A percentile compares a stretch with the other conserved stretches of the same genome.
phyloP scores from a whole-genome alignment of 1,140 invertebrate genomes.

The Idris sp. region DNA sequence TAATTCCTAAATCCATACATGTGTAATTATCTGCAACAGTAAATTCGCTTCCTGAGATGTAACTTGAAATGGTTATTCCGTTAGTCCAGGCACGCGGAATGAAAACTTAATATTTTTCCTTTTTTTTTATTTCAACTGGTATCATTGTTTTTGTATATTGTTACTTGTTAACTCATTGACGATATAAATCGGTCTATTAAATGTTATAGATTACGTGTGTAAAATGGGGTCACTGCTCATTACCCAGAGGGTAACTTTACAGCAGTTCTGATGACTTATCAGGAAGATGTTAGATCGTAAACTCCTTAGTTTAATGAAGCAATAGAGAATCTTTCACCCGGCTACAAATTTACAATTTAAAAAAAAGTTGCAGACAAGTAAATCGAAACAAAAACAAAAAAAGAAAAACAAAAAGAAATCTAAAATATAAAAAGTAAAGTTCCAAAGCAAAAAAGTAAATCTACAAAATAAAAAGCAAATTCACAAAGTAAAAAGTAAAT shows the following conservation, averaged over 20 bases:
- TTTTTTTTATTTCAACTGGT: too few species aligned
- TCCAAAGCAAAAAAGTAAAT: too few species aligned
- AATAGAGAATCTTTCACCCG: too few species aligned
- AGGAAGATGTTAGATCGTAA: slow-evolving; percentile 34
- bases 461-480: too few species aligned
- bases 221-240: slow-evolving; percentile 41
- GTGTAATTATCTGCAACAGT: slow-evolving; percentile 1
- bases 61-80: slow-evolving; percentile 15
- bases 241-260: slow-evolving; percentile 43
- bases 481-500: too few species aligned
- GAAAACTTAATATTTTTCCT: slow-evolving; percentile 37
- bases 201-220: slow-evolving; percentile 24
- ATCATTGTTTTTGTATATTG: slow-evolving; percentile 37
- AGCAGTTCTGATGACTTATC: slow-evolving; percentile 48
- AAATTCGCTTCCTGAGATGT: slow-evolving; percentile 17
- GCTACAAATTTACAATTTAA: too few species aligned
- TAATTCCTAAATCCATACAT: too few species aligned
- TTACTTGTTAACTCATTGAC: slow-evolving; percentile 17
- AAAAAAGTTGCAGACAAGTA: too few species aligned
- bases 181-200: slow-evolving; percentile 39
- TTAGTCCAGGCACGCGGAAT: slow-evolving; percentile 22
- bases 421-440: too few species aligned
- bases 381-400: too few species aligned
- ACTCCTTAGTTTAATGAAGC: slow-evolving; percentile 51
- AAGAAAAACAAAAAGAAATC: too few species aligned